Evolutionary conservation across 2,888 invertebrate genomes (phyloP).

Genomic region (Polia nebulosa): DNA sequence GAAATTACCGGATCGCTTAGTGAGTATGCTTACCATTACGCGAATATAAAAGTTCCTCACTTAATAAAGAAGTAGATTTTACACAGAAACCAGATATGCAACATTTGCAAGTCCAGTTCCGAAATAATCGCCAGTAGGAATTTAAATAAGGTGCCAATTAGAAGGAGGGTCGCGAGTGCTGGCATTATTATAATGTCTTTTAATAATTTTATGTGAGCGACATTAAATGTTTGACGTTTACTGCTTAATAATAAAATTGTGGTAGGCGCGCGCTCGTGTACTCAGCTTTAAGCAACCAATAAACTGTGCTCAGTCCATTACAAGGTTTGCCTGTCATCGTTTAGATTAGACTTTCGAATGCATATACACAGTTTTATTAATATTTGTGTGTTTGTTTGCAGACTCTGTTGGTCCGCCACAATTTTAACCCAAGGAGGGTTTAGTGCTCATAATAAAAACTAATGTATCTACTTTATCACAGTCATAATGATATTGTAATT

Average conservation of each 20-base stretch:
- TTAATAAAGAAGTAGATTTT: conserved; percentile 87
- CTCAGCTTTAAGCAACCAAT: conserved; percentile 52
- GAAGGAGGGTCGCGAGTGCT: conserved; percentile 77
- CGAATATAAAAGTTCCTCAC: conserved; percentile 82
- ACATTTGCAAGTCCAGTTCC: conserved; percentile 79
- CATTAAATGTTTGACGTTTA: conserved; percentile 80
- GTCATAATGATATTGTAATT: conserved; percentile 50
- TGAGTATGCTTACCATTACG: conserved; percentile 82
- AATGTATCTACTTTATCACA: conserved; percentile 49
- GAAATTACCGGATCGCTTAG: conserved; percentile 82
- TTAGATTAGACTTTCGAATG: conserved; percentile 56
- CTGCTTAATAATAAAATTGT: conserved; percentile 78
- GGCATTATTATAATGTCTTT: conserved; percentile 79
- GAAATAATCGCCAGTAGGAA: conserved; percentile 84
- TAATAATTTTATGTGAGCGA: conserved; percentile 80
- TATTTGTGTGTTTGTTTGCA: conserved; percentile 21
- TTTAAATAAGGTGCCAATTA: conserved; percentile 89
- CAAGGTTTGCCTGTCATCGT: conserved; percentile 51
- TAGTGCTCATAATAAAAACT: conserved; percentile 45
- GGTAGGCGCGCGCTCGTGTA: conserved; percentile 54
- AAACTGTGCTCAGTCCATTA: conserved; percentile 55
- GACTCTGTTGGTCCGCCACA: background rate
- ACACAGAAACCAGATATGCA: conserved; percentile 82
- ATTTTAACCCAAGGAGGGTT: conserved; percentile 19
- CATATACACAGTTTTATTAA: conserved; percentile 25